Evolutionary conservation across 2,888 invertebrate genomes (phyloP).

Genomic region (Acanthopleura granulata): DNA sequence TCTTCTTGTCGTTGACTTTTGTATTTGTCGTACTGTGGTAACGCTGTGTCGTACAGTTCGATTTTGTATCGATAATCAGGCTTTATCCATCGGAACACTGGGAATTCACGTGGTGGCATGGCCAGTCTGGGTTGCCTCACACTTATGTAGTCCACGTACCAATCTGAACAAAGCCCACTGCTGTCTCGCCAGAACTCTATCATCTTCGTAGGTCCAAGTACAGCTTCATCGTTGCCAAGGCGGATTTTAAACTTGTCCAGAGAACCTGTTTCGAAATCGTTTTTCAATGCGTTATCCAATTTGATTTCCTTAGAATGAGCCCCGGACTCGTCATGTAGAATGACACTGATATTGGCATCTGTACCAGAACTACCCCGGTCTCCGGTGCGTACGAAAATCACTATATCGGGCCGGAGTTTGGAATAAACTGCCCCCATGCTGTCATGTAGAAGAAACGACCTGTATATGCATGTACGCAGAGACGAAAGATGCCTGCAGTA

Average conservation of each 20-base stretch:
- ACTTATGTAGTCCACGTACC: constrained; percentile 65
- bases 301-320: constrained; percentile 55
- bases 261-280: constrained; percentile 66
- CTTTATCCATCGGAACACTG: constrained; percentile 70
- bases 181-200: constrained; percentile 69
- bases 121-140: constrained; percentile 51
- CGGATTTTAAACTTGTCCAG: constrained; percentile 59
- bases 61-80: constrained; percentile 64
- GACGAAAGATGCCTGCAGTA: no score
- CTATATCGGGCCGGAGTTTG: background rate
- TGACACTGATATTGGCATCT: constrained; percentile 68
- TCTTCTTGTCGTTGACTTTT: constrained; percentile 63
- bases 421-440: background rate
- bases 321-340: constrained; percentile 65
- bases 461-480: no score
- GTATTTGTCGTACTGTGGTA: constrained; percentile 69
- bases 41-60: constrained; percentile 63
- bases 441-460: no score
- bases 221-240: constrained; percentile 23
- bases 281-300: constrained; percentile 63
- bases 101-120: constrained; percentile 57
- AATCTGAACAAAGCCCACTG: constrained; percentile 63
- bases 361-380: constrained; percentile 68
- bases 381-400: constrained; percentile 69
- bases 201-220: constrained; percentile 41